Evolutionary conservation across 2,888 invertebrate genomes (phyloP).

Genomic region (Drosophila paranaensis): DNA sequence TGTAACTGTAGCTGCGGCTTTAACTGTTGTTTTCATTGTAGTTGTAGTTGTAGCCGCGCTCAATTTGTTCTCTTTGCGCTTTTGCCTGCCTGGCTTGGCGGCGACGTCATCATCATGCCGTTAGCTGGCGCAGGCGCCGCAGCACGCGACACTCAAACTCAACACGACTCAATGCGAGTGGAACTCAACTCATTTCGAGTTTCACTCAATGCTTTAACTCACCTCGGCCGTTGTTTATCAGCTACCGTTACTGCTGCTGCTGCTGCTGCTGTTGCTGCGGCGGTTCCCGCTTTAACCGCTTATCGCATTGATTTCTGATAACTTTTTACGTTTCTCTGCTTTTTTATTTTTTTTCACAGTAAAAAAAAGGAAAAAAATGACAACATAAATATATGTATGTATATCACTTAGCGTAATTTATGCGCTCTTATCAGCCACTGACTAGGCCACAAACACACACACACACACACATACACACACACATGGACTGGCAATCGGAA

Average conservation of each 20-base stretch:
- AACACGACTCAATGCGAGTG: conserved; percentile 11
- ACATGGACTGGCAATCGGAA: conserved; percentile 11
- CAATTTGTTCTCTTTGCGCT: conserved; percentile 60
- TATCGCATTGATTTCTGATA: conserved; percentile 74
- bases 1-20: conserved; percentile 36
- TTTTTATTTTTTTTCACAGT: conserved; percentile 37
- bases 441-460: conserved; percentile 31
- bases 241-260: conserved; percentile 46
- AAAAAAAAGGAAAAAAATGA: conserved; percentile 46
- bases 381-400: conserved; percentile 33
- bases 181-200: conserved; percentile 38
- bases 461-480: conserved; percentile 19
- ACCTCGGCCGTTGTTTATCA: conserved; percentile 61
- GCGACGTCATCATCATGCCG: conserved; percentile 47
- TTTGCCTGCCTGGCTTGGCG: conserved; percentile 52
- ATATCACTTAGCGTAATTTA: conserved; percentile 50
- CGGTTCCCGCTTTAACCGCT: conserved; percentile 56
- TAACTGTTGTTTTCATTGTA: conserved; percentile 33
- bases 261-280: conserved; percentile 39
- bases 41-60: conserved; percentile 34
- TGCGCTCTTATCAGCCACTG: conserved; percentile 56
- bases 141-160: conserved; percentile 4
- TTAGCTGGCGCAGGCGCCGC: conserved; percentile 47
- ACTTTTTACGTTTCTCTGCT: conserved; percentile 50
- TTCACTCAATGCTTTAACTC: conserved; percentile 55